Evolutionary conservation across 92 coral and sea anemone genomes (phyloP).

Genomic region (Phenganax marumi): DNA sequence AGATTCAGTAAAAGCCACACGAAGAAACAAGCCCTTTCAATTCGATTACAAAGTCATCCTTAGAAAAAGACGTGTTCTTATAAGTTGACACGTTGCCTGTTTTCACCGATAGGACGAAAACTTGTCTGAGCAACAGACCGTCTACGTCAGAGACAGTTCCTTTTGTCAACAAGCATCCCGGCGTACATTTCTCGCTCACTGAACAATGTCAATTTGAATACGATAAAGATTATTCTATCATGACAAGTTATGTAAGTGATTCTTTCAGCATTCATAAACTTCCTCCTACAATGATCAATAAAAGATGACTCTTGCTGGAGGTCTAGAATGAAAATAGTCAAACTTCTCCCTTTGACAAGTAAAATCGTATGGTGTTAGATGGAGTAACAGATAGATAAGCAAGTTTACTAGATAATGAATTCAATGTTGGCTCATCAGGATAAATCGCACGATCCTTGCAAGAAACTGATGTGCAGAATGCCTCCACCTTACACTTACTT

Average conservation of each 20-base stretch:
- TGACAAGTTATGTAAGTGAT: neutral
- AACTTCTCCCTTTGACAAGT: too few species aligned
- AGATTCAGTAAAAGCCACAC: neutral
- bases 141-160: neutral
- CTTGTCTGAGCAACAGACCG: neutral
- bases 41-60: neutral
- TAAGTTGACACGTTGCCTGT: too few species aligned
- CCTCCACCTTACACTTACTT: neutral
- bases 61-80: too few species aligned
- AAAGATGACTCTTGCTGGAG: too few species aligned
- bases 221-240: neutral
- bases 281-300: too few species aligned
- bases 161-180: neutral
- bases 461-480: neutral
- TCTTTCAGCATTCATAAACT: too few species aligned
- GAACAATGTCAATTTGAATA: slow-evolving; percentile 2
- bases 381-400: neutral
- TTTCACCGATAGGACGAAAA: neutral
- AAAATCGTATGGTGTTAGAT: too few species aligned
- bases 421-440: neutral
- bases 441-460: neutral
- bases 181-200: neutral
- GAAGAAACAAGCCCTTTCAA: neutral
- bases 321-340: too few species aligned
- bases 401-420: neutral